phyloP scores from a whole-genome alignment of 1,140 invertebrate species.

The Babylonia areolata region DNA sequence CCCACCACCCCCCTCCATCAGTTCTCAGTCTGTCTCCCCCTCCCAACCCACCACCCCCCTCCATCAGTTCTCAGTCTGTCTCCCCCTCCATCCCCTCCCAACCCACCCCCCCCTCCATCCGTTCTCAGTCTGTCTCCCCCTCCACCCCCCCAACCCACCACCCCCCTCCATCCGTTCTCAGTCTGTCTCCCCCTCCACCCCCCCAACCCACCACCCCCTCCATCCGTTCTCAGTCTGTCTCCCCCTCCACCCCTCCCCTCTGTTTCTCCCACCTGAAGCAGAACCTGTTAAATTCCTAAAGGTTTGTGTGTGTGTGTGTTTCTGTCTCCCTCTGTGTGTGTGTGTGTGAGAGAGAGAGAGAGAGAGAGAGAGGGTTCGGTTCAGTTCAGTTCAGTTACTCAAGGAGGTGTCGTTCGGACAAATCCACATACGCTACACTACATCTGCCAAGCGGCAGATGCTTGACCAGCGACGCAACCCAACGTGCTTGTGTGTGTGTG shows the following conservation, averaged over 20 bases:
- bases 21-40: too few species aligned
- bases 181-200: not conserved
- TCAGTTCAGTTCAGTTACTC: too few species aligned
- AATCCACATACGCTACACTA: too few species aligned
- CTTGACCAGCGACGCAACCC: too few species aligned
- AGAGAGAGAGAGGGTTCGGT: too few species aligned
- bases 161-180: not conserved
- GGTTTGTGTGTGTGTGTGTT: not conserved
- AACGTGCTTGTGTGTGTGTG: not conserved
- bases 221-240: not conserved
- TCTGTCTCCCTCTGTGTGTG: not conserved
- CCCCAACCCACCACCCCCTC: not conserved
- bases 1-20: too few species aligned
- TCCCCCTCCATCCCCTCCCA: not conserved
- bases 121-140: not conserved
- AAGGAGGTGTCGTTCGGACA: too few species aligned
- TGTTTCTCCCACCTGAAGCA: not conserved
- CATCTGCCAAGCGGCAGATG: too few species aligned
- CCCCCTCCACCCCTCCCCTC: not conserved
- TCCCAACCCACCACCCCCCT: too few species aligned
- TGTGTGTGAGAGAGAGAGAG: not conserved
- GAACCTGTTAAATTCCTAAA: not conserved
- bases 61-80: not conserved
- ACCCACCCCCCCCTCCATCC: not conserved
- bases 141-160: not conserved